Conservation (phyloP, 1,140 invertebrate genomes). For the Drosophila biarmipes region DNA sequence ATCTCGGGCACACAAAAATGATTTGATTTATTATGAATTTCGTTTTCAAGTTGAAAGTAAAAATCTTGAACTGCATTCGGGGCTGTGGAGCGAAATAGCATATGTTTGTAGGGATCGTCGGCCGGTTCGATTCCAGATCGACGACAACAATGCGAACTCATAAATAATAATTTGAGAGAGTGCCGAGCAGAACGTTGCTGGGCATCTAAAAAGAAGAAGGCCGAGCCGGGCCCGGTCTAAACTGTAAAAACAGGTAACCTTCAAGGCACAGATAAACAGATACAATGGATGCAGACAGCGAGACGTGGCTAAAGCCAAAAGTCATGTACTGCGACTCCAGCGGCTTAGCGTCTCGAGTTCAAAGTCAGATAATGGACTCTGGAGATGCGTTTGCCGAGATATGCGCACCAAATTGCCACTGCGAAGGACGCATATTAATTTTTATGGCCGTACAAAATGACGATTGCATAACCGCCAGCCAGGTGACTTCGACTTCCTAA, state of each 20-base stretch:
- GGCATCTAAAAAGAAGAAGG: conserved; percentile 37
- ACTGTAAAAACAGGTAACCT: conserved; percentile 83
- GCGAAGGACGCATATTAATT: conserved; percentile 84
- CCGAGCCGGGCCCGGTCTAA: conserved; percentile 27
- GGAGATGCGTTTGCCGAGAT: conserved; percentile 68
- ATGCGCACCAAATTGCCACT: conserved; percentile 68
- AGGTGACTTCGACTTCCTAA: conserved; percentile 80
- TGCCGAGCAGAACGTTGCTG: conserved; percentile 31
- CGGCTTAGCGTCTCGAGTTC: conserved; percentile 38
- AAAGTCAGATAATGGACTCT: conserved; percentile 61
- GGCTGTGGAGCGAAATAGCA: conserved; percentile 7
- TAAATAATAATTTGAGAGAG: conserved; percentile 77
- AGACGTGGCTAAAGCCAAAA: conserved; percentile 65
- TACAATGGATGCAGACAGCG: conserved; percentile 49
- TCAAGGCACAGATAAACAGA: conserved; percentile 45
- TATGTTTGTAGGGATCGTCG: conserved; percentile 22
- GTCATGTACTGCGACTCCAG: conserved; percentile 59
- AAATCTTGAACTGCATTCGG: conserved; percentile 56
- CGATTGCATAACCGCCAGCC: conserved; percentile 74
- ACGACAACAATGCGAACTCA: conserved; percentile 79
- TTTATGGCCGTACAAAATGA: conserved; percentile 80
- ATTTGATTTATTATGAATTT: conserved; percentile 63
- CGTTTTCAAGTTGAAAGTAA: conserved; percentile 76
- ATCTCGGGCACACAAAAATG: conserved; percentile 40
- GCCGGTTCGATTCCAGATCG: conserved; percentile 66